These are phyloP conservation scores for Cosmia trapezina DNA, from an alignment of 2,888 invertebrate genomes.

Conservation along the genomic window DNA sequence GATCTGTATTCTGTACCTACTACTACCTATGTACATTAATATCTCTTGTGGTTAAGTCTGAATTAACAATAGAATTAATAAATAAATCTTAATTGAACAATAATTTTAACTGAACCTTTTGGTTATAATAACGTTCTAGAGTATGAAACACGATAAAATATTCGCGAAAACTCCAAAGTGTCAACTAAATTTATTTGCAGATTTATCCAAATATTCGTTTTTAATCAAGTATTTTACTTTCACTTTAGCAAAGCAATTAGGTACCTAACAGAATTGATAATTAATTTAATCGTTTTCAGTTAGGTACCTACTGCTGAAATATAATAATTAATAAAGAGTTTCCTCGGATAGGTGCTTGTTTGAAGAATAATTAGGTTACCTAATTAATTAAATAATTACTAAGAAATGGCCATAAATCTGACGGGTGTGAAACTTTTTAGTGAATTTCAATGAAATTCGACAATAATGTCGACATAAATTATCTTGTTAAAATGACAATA, in stretches of 20 bases:
- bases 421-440: neutral
- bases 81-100: neutral
- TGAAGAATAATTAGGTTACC: neutral
- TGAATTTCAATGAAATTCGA: neutral
- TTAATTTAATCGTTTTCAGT: neutral
- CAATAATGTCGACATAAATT: neutral
- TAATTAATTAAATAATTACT: neutral
- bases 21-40: neutral
- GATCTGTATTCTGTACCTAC: neutral
- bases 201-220: slow-evolving; percentile 3
- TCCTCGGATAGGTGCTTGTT: neutral
- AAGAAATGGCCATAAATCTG: neutral
- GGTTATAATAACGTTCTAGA: too few species aligned
- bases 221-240: too few species aligned
- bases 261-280: neutral
- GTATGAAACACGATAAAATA: neutral
- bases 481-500: too few species aligned
- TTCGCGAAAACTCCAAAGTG: neutral
- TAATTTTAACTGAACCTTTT: neutral
- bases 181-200: neutral
- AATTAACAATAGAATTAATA: neutral
- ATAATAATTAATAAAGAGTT: neutral
- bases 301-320: neutral
- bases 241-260: too few species aligned
- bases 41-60: neutral